Percentiles rank a stretch among this genome's conserved stretches.
Evolutionary conservation across 2,113 vertebrate species (phyloP).

Genomic region (Phoenicopterus ruber): DNA sequence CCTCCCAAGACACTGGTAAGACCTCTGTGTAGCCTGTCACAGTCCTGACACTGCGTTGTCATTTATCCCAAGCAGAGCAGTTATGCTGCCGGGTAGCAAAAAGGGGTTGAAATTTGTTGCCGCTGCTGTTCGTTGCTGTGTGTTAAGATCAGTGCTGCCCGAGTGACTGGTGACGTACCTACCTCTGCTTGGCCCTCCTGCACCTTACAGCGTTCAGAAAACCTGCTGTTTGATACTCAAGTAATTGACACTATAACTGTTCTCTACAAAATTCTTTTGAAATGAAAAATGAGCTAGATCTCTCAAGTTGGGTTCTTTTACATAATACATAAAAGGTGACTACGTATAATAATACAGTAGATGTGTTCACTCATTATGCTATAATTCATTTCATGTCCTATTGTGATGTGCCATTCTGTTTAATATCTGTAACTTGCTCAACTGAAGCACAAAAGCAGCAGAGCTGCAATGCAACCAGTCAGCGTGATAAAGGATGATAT

Average conservation of each 20-base stretch:
- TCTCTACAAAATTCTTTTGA: not conserved
- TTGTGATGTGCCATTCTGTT: conserved; percentile 9
- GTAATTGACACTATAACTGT: not conserved
- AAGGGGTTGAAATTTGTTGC: not conserved
- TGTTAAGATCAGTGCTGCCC: not conserved
- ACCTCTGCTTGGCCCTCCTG: not conserved
- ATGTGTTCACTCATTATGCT: not conserved
- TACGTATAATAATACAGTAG: not conserved
- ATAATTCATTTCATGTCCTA: conserved; percentile 5
- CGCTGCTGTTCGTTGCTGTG: not conserved
- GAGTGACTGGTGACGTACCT: not conserved
- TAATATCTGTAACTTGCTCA: conserved; percentile 11
- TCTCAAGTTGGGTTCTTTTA: conserved; percentile 12
- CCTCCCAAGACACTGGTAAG: not conserved
- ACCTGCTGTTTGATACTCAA: not conserved
- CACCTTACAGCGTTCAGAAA: not conserved
- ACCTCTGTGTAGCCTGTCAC: not conserved
- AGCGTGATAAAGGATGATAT: not conserved
- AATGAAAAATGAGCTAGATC: not conserved
- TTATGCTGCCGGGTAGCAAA: not conserved
- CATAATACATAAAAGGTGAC: not conserved
- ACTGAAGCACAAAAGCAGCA: conserved; percentile 3
- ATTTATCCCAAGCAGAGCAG: not conserved
- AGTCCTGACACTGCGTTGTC: not conserved
- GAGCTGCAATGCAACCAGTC: not conserved